These are phyloP conservation scores for Gymnothorax javanicus DNA, from an alignment of 2,797 vertebrate genomes.

Conservation along the genomic window DNA sequence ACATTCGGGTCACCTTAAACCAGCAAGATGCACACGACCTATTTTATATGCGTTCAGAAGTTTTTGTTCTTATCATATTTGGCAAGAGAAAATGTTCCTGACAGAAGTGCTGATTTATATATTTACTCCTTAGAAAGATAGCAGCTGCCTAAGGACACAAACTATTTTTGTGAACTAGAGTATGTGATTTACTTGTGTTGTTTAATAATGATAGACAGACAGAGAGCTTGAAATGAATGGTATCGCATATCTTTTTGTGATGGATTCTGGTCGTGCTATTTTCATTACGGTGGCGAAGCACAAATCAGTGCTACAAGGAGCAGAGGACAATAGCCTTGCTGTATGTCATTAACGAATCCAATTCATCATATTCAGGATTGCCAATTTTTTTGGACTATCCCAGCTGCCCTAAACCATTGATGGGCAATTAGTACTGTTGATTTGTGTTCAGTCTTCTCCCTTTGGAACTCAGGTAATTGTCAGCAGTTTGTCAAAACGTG, in stretches of 20 bases:
- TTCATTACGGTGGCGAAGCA: background rate
- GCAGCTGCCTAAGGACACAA: constrained; percentile 15
- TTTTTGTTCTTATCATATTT: constrained; percentile 31
- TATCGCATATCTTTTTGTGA: background rate
- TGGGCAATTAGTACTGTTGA: constrained; percentile 2
- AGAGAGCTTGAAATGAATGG: background rate
- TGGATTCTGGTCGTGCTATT: background rate
- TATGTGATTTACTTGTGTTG: background rate
- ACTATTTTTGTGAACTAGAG: constrained; percentile 9
- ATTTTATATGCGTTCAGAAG: constrained; percentile 1
- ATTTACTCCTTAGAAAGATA: constrained; percentile 9
- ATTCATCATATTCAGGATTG: constrained; percentile 8
- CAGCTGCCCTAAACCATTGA: background rate
- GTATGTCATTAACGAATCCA: background rate
- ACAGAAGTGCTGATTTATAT: constrained; percentile 14
- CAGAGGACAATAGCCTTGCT: background rate
- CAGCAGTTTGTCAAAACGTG: background rate
- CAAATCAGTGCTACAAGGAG: background rate
- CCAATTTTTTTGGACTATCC: background rate
- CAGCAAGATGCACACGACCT: constrained; percentile 20
- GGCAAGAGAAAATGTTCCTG: constrained; percentile 17
- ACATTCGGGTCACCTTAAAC: constrained; percentile 31
- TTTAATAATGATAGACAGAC: background rate
- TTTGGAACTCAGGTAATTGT: constrained; percentile 6
- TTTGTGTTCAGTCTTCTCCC: background rate